Evolutionary conservation across 2,888 invertebrate genomes (phyloP).

Genomic region (Pandemis corylana): DNA sequence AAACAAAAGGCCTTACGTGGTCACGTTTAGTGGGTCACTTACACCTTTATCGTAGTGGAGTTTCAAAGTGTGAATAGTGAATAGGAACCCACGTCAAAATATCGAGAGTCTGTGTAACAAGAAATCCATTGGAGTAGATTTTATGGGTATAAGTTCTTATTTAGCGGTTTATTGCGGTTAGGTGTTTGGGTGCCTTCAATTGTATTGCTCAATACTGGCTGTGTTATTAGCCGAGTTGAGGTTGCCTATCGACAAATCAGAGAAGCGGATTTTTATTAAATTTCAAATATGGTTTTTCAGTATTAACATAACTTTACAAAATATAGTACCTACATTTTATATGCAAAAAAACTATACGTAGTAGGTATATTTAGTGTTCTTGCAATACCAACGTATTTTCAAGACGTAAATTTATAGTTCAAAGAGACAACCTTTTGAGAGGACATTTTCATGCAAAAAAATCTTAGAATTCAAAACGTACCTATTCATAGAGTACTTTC

Average conservation of each 20-base stretch:
- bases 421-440: too few species aligned
- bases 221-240: background rate
- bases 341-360: too few species aligned
- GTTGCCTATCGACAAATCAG: background rate
- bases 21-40: background rate
- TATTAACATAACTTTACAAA: too few species aligned
- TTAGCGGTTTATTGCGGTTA: slow-evolving; percentile 11
- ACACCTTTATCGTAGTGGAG: background rate
- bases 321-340: too few species aligned
- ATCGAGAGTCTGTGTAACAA: slow-evolving; percentile 21
- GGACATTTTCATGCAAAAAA: too few species aligned
- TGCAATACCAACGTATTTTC: too few species aligned
- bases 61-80: slow-evolving; percentile 12
- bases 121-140: slow-evolving; percentile 25
- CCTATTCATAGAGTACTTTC: too few species aligned
- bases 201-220: background rate
- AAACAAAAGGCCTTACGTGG: background rate
- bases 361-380: too few species aligned
- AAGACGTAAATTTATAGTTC: too few species aligned
- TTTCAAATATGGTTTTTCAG: too few species aligned
- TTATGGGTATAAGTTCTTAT: slow-evolving; percentile 14
- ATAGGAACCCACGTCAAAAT: slow-evolving; percentile 33
- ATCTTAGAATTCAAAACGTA: too few species aligned
- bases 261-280: background rate
- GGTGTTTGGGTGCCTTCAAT: background rate